Percentiles rank a stretch among this genome's conserved stretches.
These are phyloP conservation scores for Dorcus parallelipipedus DNA, from an alignment of 2,888 invertebrate species.

Conservation along the genomic window DNA sequence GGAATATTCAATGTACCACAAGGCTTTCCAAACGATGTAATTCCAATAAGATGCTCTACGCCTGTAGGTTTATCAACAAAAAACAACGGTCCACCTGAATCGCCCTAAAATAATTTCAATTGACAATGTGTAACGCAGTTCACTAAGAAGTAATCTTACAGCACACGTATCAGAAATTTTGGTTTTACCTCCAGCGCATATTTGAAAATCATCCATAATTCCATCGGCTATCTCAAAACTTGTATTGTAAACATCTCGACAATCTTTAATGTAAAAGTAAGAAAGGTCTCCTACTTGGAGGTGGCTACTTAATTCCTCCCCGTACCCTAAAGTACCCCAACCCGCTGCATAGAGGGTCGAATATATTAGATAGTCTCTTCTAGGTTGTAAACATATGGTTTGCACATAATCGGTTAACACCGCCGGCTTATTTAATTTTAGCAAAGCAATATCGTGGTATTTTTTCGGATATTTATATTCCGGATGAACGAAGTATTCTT, in stretches of 20 bases:
- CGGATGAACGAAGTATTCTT: conserved; percentile 39
- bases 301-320: conserved; percentile 34
- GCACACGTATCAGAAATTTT: background rate
- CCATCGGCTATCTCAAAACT: conserved; percentile 4
- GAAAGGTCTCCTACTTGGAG: conserved; percentile 50
- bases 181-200: background rate
- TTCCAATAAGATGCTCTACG: conserved; percentile 12
- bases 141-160: background rate
- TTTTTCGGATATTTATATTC: conserved; percentile 43
- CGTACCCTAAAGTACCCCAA: conserved; percentile 46
- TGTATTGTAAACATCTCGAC: conserved; percentile 35
- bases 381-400: conserved; percentile 50
- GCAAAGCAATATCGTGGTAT: conserved; percentile 55
- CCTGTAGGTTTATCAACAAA: conserved; percentile 20
- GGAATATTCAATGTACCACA: conserved; percentile 14
- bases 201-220: conserved; percentile 5
- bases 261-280: conserved; percentile 35
- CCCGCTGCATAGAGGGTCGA: conserved; percentile 46
- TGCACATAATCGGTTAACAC: conserved; percentile 43
- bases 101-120: conserved; percentile 48
- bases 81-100: conserved; percentile 60
- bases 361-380: conserved; percentile 15
- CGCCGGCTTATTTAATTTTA: conserved; percentile 45
- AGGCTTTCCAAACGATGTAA: conserved; percentile 18
- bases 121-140: background rate